Evolutionary conservation across 2,113 vertebrate species (phyloP), one percentile per base, ranked within the genome.

Genomic region (Microcebus griseorufus): DNA sequence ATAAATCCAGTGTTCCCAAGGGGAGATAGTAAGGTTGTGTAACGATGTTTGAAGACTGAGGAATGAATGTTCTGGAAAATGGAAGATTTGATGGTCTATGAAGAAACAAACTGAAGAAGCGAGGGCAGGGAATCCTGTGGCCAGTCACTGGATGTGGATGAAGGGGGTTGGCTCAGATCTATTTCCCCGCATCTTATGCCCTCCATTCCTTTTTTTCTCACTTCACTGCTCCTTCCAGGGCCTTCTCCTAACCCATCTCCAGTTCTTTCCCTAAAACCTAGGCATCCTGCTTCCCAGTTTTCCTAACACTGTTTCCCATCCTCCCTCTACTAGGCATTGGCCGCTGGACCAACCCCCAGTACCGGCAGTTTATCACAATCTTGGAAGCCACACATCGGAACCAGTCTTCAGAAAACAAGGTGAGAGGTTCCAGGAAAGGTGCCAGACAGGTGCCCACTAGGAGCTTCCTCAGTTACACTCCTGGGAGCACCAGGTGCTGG

Each of bases 331-430:
- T 78, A 99, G 99, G 99, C 32, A 99, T 98, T 20, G 99, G 99
- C 32, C 99, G 99, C 97, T 99, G 99, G 99, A 99, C 98, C 97
- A 99, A 99, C 95, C 97, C 99, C 3, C 99, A 99, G 87, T 99
- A 99, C 94, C 93, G 99, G 85, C 99, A 99, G 97, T 99, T 99
- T 96, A 98, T 99, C 95, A 98, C 98, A 76, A 98, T 99, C 97
- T 98, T 99, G 93, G 99, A 99, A 80, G 99, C 99, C 80, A 98
- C 98, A 25, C 99, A 99, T 94, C 99, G 98, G 67, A 99, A 98
- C 94, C 98, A 99, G 97, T 99, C 98, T 5, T 93, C 98, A 65
- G 98, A 98, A 83, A 99, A 99, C 98, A 99, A 99, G 99, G 99
- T 99, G 93, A 98, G 96, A 97, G 78, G 12, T 62, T 37, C 25